A percentile compares a stretch with the other conserved stretches of the same genome.
Evolutionary conservation across 1,140 invertebrate genomes (phyloP).

Genomic region (Diabrotica undecimpunctata): DNA sequence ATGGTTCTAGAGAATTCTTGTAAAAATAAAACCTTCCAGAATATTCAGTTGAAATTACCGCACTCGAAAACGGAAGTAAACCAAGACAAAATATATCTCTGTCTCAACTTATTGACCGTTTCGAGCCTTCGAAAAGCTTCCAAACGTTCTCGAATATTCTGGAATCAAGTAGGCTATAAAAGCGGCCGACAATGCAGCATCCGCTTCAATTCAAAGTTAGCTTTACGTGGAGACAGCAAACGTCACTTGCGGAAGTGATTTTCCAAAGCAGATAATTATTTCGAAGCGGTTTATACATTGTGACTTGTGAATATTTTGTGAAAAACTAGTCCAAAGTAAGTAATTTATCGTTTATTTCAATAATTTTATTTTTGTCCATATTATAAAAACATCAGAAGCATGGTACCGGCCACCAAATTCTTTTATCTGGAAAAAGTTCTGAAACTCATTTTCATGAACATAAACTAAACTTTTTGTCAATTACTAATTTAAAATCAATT

Average conservation of each 20-base stretch:
- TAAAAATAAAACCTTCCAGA: no score
- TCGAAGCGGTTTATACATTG: slow-evolving; percentile 15
- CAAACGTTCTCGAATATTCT: slow-evolving; percentile 40
- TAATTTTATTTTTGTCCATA: not conserved
- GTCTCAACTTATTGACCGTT: slow-evolving; percentile 20
- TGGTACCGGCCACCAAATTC: no score
- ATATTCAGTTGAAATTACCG: slow-evolving; percentile 30
- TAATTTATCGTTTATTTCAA: not conserved
- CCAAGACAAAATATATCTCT: slow-evolving; percentile 19
- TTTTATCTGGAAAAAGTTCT: not conserved
- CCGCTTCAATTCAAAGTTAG: slow-evolving; percentile 32
- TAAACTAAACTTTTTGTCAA: not conserved
- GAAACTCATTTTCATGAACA: not conserved
- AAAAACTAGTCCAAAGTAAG: slow-evolving; percentile 27
- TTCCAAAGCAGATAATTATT: slow-evolving; percentile 20
- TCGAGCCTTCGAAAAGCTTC: slow-evolving; percentile 27
- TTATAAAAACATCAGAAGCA: no score
- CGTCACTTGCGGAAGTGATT: slow-evolving; percentile 12
- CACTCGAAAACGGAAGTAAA: slow-evolving; percentile 30
- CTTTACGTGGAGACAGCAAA: slow-evolving; percentile 8
- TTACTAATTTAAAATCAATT: not conserved
- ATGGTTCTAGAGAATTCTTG: no score
- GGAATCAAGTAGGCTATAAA: slow-evolving; percentile 41
- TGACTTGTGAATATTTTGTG: slow-evolving; percentile 18
- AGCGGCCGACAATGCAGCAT: slow-evolving; percentile 27